Conservation (phyloP, 2,797 vertebrate genomes). For the Glyptemys insculpta region DNA sequence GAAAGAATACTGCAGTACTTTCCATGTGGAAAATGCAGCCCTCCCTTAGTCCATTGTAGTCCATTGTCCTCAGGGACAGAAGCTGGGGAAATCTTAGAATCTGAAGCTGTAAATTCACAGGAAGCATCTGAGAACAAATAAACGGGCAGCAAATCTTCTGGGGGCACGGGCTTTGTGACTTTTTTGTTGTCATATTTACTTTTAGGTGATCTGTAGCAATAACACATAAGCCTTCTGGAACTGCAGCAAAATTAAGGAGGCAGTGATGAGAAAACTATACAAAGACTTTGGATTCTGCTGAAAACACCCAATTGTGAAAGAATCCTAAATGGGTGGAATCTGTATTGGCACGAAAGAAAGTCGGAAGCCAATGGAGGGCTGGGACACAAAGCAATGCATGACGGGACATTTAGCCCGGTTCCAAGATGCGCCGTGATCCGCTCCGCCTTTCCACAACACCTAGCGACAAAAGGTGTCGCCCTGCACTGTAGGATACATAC, state of each 20-base stretch:
- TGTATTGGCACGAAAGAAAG: not conserved
- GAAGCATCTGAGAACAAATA: conserved; percentile 6
- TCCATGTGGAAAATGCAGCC: not conserved
- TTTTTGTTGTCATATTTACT: conserved; percentile 10
- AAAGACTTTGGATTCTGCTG: not conserved
- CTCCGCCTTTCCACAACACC: too few relatives aligned
- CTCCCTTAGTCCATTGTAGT: not conserved
- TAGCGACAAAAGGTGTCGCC: too few relatives aligned
- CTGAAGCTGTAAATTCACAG: conserved; percentile 8
- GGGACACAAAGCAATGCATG: too few relatives aligned
- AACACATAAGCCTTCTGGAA: conserved; percentile 14
- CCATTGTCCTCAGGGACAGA: not conserved
- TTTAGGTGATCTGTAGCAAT: conserved; percentile 25
- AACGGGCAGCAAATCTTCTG: conserved; percentile 46
- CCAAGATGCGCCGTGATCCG: too few relatives aligned
- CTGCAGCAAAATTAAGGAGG: conserved; percentile 19
- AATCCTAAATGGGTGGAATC: not conserved
- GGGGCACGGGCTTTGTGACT: not conserved
- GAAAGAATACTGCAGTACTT: conserved; percentile 22
- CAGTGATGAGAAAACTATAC: not conserved
- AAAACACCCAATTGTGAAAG: not conserved
- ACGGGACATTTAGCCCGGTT: too few relatives aligned
- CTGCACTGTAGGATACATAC: too few relatives aligned
- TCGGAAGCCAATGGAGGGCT: too few relatives aligned
- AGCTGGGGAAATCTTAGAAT: not conserved